Evolutionary conservation across 2,888 invertebrate genomes (phyloP).

Genomic region (Plagiodera versicolora): DNA sequence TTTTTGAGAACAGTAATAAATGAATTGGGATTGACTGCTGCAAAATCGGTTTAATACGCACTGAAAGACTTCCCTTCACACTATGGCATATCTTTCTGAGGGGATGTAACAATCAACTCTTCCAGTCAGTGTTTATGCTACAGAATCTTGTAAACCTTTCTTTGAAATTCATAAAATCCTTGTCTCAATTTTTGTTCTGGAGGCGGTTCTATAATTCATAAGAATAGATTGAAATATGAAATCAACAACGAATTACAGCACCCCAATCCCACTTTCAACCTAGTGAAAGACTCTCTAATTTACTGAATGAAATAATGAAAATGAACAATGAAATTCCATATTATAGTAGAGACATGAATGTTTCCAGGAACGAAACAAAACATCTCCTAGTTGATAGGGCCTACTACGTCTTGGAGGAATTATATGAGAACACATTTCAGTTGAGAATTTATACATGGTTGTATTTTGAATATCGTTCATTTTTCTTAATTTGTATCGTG

Average conservation of each 20-base stretch:
- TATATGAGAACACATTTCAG: too few species aligned
- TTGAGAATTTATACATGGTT: too few species aligned
- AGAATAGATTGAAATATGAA: slow-evolving; percentile 1
- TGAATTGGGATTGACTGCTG: not conserved
- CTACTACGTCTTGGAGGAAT: too few species aligned
- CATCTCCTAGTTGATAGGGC: too few species aligned
- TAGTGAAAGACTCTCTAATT: too few species aligned
- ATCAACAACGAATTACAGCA: slow-evolving; percentile 4
- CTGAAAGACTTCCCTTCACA: not conserved
- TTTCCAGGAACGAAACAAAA: too few species aligned
- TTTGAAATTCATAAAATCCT: too few species aligned
- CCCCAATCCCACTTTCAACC: not conserved
- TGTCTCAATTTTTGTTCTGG: not conserved
- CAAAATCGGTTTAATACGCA: not conserved
- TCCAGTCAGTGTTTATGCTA: slow-evolving; percentile 1
- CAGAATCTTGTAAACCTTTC: too few species aligned
- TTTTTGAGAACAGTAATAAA: not conserved
- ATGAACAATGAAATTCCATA: not conserved
- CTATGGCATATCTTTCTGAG: not conserved
- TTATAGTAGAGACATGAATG: not conserved
- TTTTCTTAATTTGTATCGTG: too few species aligned
- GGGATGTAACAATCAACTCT: slow-evolving; percentile 3
- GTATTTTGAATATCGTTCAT: too few species aligned
- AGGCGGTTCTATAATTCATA: not conserved
- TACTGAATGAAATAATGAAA: not conserved